phyloP scores from a whole-genome alignment of 64 coral and sea anemone genomes.

The Dendrophyllia cribrosa region DNA sequence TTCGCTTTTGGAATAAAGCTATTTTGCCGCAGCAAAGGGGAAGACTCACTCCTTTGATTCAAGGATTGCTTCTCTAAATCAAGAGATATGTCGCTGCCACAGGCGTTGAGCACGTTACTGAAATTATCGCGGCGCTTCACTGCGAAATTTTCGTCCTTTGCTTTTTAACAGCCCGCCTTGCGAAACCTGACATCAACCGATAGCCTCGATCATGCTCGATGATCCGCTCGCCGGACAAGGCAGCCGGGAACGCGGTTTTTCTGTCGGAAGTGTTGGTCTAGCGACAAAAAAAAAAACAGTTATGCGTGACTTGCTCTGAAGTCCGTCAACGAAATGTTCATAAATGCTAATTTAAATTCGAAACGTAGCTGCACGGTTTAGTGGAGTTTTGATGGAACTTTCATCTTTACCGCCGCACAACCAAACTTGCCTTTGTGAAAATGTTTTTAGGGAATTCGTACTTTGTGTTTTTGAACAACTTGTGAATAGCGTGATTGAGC shows the following conservation, averaged over 20 bases:
- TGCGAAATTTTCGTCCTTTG: neutral
- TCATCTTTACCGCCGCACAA: neutral
- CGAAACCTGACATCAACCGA: neutral
- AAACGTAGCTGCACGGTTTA: neutral
- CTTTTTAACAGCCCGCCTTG: neutral
- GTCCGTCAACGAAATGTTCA: neutral
- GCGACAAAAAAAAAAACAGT: neutral
- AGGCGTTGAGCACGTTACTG: no score
- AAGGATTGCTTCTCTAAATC: neutral
- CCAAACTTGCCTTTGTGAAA: neutral
- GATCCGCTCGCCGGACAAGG: neutral
- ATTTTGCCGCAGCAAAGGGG: neutral
- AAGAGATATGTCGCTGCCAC: neutral
- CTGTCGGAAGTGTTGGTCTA: conserved; percentile 16
- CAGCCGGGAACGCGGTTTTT: neutral
- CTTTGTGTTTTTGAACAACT: neutral
- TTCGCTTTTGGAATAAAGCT: neutral
- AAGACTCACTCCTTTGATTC: neutral
- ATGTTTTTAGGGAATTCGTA: neutral
- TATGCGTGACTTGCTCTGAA: conserved; percentile 26
- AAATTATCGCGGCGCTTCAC: neutral
- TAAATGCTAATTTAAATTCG: conserved; percentile 45
- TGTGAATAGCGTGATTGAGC: neutral
- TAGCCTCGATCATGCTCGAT: neutral
- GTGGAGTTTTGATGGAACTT: neutral